Evolutionary conservation across 2,888 invertebrate species (phyloP), one percentile per base, ranked within the genome.

Genomic region (Hydraecia micacea): DNA sequence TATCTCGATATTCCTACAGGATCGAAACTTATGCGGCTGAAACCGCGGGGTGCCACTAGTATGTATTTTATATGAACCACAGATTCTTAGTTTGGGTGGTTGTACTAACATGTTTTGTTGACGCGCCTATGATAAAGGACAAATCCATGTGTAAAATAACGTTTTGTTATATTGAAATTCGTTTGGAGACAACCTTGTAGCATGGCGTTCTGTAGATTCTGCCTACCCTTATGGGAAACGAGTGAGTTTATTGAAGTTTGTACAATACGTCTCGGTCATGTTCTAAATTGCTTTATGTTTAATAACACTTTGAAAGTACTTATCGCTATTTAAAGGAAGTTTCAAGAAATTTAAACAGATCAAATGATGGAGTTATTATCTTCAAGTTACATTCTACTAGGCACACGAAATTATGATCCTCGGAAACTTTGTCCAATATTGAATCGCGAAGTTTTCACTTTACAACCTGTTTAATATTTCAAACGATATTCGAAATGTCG

Each of bases 311-410:
- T 0, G 4, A 63, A 85, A 78, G 63, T 84, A 79, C 81, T 71
- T 46, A 71, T 58, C 62, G 63, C 39, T 66, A 78, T 85, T 84
- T 79, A 79, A 74, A 76, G 83, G 58, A 63, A 88, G 73, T 84
- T 88, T 49, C 67, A 77, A 85, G 79, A 81, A 87, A 84, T 86
- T 87, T 73, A 42, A 79, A 88, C 75, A 80, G 86, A 88, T 88
- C 87, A 88, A 88, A 88, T 86, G 81, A 80, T 83, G 80, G 72
- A 75, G 78, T 85, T 85, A 79, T 82, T 85, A 85, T 85, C 80
- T 84, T 25, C 60, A 58, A 81, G 78, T 75, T 66, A 87, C 77
- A 86, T 83, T 88, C 55, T 66, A 65, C 60, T 66, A 72, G 46
- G 73, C 79, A 70, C 42, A 80, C 66, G 73, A 81, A 87, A 86